These are phyloP conservation scores for Sapayoa aenigma DNA, from an alignment of 2,113 vertebrate genomes.

Conservation along the genomic window DNA sequence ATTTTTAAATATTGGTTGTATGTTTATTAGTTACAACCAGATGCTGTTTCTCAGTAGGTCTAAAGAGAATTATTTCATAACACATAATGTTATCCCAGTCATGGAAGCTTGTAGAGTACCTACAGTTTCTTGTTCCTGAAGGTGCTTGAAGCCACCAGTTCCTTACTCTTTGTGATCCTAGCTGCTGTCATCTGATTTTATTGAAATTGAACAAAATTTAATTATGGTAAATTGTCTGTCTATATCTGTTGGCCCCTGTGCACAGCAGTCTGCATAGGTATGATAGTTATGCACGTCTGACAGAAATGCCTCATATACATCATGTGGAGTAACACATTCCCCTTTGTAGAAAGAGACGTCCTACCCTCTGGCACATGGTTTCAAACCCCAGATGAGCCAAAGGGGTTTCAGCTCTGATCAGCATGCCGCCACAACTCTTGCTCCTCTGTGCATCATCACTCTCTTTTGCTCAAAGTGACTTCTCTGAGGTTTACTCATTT, in stretches of 20 bases:
- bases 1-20: background rate
- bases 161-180: background rate
- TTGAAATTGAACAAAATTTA: background rate
- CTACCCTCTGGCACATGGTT: background rate
- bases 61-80: background rate
- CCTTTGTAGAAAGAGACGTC: background rate
- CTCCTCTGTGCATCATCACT: background rate
- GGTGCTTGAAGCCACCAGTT: background rate
- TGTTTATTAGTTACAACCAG: background rate
- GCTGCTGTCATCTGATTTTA: background rate
- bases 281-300: background rate
- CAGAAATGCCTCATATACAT: background rate
- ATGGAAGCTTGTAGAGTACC: background rate
- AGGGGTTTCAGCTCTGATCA: background rate
- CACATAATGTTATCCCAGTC: background rate
- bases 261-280: background rate
- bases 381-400: background rate
- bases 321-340: background rate
- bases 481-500: background rate
- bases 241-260: background rate
- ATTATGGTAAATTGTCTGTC: background rate
- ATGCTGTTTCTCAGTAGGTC: background rate
- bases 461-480: background rate
- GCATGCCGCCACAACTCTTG: background rate
- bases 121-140: background rate